Conservation (phyloP, 2,888 invertebrate species). For the Himalopsyche japonica region DNA sequence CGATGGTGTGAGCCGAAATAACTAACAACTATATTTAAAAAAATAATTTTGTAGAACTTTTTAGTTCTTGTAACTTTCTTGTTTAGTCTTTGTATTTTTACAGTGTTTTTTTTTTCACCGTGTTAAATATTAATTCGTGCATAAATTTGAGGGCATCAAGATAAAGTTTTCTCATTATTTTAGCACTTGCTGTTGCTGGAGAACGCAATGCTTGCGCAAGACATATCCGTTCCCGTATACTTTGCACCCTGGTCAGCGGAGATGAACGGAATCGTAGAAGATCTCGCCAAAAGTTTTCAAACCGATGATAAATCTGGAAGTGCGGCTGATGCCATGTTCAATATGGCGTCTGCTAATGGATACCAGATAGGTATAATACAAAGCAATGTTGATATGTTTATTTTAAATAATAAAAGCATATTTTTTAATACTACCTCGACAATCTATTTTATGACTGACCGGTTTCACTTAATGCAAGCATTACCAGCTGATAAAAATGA, state of each 20-base stretch:
- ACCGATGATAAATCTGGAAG: conserved; percentile 73
- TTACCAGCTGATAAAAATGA: too few relatives aligned
- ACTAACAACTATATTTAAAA: too few relatives aligned
- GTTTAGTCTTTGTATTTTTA: too few relatives aligned
- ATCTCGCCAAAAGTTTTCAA: conserved; percentile 70
- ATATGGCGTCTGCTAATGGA: conserved; percentile 90
- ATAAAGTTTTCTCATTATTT: conserved; percentile 36
- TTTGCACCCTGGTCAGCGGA: conserved; percentile 78
- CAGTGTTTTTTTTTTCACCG: too few relatives aligned
- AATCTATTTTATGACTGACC: too few relatives aligned
- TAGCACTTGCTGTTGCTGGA: conserved; percentile 79
- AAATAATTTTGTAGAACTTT: too few relatives aligned
- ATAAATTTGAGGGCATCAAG: not conserved
- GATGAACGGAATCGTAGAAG: conserved; percentile 73
- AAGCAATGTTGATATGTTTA: not conserved
- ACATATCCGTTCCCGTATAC: conserved; percentile 84
- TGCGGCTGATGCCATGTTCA: conserved; percentile 80
- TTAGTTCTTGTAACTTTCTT: too few relatives aligned
- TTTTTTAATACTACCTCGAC: too few relatives aligned
- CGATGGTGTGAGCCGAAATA: too few relatives aligned
- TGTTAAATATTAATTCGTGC: too few relatives aligned
- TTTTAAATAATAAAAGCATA: too few relatives aligned
- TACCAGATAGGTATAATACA: conserved; percentile 75
- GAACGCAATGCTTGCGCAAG: conserved; percentile 78
- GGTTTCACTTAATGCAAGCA: too few relatives aligned